phyloP scores from a whole-genome alignment of 2,888 invertebrate genomes.

The Caenorhabditis auriculariae region DNA sequence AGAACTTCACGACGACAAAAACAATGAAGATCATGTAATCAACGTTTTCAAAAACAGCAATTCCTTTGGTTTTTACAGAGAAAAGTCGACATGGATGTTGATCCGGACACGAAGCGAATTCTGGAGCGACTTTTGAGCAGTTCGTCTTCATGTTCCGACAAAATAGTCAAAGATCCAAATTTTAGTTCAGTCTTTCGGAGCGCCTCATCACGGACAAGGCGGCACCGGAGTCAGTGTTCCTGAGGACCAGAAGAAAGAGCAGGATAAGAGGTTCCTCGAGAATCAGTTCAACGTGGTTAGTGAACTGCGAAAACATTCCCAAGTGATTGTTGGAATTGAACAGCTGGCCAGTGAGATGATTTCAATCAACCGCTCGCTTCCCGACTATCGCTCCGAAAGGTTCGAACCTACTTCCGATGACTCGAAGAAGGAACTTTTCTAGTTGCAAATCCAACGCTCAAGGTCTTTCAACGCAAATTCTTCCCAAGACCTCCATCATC shows the following conservation, averaged over 20 bases:
- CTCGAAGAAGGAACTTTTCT: background rate
- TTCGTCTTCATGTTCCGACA: constrained; percentile 1
- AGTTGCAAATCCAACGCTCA: background rate
- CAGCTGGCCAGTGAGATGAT: constrained; percentile 95
- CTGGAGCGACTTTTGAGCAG: background rate
- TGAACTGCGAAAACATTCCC: background rate
- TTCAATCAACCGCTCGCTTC: constrained; percentile 88
- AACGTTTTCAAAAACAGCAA: background rate
- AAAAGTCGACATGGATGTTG: too few species aligned
- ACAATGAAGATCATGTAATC: background rate
- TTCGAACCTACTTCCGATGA: constrained; percentile 10
- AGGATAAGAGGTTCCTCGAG: constrained; percentile 56
- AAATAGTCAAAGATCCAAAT: constrained; percentile 11
- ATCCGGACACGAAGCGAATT: too few species aligned
- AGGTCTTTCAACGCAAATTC: constrained; percentile 35
- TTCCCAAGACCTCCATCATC: constrained; percentile 92
- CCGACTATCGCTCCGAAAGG: constrained; percentile 74
- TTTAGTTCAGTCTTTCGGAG: constrained; percentile 37
- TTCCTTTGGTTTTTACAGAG: too few species aligned
- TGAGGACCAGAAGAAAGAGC: constrained; percentile 36
- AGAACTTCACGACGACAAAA: background rate
- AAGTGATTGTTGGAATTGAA: background rate
- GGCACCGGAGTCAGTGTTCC: constrained; percentile 57
- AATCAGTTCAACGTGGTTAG: constrained; percentile 74
- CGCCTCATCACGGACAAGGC: constrained; percentile 48